Evolutionary conservation across 2,113 vertebrate genomes (phyloP).

Genomic region (Eurypyga helias): DNA sequence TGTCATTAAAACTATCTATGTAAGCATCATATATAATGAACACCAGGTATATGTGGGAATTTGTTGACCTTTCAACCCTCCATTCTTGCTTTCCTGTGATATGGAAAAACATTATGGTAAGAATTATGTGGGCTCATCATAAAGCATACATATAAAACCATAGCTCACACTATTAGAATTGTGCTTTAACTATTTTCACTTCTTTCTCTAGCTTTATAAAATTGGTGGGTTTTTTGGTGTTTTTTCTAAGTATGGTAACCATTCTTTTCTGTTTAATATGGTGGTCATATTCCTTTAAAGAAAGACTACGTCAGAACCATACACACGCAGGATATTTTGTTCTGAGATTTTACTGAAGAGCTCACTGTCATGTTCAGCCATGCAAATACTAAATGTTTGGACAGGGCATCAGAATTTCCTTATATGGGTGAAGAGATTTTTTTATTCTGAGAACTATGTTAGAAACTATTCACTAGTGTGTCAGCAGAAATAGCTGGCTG

Average conservation of each 20-base stretch:
- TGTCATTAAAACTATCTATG: not conserved
- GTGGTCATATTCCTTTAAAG: not conserved
- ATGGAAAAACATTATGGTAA: not conserved
- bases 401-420: not conserved
- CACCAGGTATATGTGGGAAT: not conserved
- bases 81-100: not conserved
- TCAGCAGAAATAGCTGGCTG: not conserved
- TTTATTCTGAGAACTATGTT: not conserved
- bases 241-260: not conserved
- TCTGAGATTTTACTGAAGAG: not conserved
- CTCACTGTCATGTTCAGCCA: not conserved
- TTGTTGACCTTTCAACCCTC: not conserved
- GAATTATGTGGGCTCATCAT: not conserved
- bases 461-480: not conserved
- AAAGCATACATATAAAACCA: not conserved
- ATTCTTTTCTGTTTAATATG: not conserved
- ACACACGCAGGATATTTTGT: not conserved
- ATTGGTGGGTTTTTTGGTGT: not conserved
- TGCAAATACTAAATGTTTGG: not conserved
- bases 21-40: not conserved
- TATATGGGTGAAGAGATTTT: not conserved
- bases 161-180: not conserved
- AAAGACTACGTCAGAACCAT: not conserved
- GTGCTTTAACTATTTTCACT: not conserved
- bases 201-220: not conserved